Percentiles rank a stretch among this genome's conserved stretches.
These are phyloP conservation scores for Rhopalosiphum nymphaeae DNA, from an alignment of 2,888 invertebrate genomes.

Conservation along the genomic window DNA sequence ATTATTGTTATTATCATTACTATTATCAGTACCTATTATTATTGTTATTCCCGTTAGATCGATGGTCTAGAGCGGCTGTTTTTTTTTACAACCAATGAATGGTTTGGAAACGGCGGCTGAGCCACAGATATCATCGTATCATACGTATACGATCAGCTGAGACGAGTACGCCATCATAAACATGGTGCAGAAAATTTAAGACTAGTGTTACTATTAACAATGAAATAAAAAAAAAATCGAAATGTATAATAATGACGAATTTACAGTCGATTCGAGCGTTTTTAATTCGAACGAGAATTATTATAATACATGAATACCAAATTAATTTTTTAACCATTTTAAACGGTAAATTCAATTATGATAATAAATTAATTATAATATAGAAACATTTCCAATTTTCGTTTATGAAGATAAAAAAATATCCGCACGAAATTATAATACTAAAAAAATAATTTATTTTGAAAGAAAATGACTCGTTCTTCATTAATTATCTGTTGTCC, in stretches of 20 bases:
- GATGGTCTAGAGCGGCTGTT: background rate
- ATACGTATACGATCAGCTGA: background rate
- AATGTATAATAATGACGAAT: background rate
- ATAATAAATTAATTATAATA: background rate
- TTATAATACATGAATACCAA: background rate
- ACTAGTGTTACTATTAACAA: background rate
- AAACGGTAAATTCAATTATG: background rate
- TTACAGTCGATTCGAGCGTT: background rate
- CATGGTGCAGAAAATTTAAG: background rate
- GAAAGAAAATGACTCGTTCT: background rate
- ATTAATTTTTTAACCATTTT: background rate
- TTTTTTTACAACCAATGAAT: background rate
- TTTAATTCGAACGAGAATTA: background rate
- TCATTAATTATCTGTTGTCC: background rate
- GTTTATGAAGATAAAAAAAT: background rate
- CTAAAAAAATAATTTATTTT: background rate
- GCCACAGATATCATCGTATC: background rate
- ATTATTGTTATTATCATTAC: background rate
- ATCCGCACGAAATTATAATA: background rate
- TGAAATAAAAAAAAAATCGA: background rate
- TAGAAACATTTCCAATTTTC: background rate
- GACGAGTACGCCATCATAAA: background rate
- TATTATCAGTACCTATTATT: background rate
- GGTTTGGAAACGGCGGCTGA: background rate
- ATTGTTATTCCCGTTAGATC: slow-evolving; percentile 34